These are phyloP conservation scores for Hypselothyrea guttata DNA, from an alignment of 2,888 invertebrate species.

Conservation along the genomic window DNA sequence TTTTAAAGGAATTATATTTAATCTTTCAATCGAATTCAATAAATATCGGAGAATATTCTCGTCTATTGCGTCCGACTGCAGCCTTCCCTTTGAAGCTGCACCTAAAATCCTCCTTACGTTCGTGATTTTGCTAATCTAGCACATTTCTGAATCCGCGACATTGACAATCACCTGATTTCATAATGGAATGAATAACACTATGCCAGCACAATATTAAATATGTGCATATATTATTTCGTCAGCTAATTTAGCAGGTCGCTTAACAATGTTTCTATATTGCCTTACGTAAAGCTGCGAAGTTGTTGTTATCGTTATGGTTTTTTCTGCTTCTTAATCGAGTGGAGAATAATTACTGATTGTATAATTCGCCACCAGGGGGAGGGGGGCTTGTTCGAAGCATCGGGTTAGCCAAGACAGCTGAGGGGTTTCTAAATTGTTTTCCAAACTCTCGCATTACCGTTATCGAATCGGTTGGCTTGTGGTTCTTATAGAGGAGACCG, in stretches of 20 bases:
- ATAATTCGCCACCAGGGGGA: too few species aligned
- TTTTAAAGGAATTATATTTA: too few species aligned
- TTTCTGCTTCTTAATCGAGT: too few species aligned
- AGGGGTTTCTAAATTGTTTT: conserved; percentile 10
- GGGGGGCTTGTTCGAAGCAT: too few species aligned
- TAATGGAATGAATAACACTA: neutral
- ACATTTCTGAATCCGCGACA: conserved; percentile 5
- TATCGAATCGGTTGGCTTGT: conserved; percentile 27
- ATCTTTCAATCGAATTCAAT: too few species aligned
- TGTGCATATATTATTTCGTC: conserved; percentile 40
- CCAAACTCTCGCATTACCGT: conserved; percentile 24
- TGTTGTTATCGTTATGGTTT: too few species aligned
- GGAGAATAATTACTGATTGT: too few species aligned
- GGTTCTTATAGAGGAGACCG: conserved; percentile 12
- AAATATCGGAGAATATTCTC: too few species aligned
- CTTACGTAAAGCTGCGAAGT: conserved; percentile 1
- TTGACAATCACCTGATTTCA: conserved; percentile 30
- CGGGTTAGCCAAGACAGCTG: conserved; percentile 33
- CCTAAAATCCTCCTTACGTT: neutral
- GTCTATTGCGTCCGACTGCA: too few species aligned
- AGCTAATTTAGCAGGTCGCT: conserved; percentile 15
- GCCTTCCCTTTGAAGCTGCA: neutral
- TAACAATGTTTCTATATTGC: neutral
- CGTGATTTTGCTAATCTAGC: conserved; percentile 8
- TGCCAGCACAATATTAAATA: neutral